Conservation (phyloP, 2,113 vertebrate genomes). For the Halcyon malimbica region DNA sequence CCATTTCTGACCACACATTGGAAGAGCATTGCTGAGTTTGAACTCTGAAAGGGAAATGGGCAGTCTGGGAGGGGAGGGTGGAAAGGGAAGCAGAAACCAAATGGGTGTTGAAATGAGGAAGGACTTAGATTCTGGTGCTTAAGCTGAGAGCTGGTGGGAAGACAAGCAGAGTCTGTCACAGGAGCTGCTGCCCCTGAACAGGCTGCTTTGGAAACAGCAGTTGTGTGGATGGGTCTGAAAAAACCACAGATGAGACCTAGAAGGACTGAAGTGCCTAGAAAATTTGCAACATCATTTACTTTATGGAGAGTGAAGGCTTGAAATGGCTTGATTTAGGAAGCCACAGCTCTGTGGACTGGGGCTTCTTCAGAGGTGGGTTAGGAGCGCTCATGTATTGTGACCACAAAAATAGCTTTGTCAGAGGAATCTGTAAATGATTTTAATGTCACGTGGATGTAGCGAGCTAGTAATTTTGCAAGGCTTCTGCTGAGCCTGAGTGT, state of each 20-base stretch:
- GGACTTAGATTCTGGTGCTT: neutral
- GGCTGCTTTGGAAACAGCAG: neutral
- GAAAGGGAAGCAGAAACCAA: neutral
- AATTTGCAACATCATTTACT: neutral
- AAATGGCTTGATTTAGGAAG: neutral
- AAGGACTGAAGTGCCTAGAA: neutral
- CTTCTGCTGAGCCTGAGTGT: neutral
- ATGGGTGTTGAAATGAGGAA: neutral
- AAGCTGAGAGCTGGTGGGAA: neutral
- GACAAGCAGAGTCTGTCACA: neutral
- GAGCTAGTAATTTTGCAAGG: neutral
- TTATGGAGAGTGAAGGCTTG: neutral
- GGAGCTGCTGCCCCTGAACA: neutral
- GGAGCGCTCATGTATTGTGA: neutral
- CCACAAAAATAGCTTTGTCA: neutral
- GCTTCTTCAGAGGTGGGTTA: neutral
- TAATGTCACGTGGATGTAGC: accelerated
- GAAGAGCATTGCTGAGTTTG: neutral
- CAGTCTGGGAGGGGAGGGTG: neutral
- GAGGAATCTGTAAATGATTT: neutral
- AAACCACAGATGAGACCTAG: neutral
- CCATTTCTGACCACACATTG: neutral
- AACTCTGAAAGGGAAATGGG: neutral
- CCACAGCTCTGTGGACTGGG: neutral
- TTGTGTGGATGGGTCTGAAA: neutral